A percentile compares a stretch with the other conserved stretches of the same genome.
phyloP scores from a whole-genome alignment of 1,140 invertebrate genomes.

The Marisa cornuarietis region DNA sequence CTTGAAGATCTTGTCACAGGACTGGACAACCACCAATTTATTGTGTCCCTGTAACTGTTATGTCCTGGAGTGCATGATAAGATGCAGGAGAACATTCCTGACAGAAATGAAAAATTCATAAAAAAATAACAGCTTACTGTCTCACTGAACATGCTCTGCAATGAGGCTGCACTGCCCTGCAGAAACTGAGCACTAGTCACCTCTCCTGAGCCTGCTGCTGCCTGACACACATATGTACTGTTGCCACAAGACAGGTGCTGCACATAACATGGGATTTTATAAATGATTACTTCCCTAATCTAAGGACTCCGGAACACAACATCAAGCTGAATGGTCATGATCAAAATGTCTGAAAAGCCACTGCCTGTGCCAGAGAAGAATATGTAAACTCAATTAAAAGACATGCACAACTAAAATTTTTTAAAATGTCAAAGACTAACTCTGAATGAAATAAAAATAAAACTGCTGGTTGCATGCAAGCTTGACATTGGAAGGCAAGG shows the following conservation, averaged over 20 bases:
- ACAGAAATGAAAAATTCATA: conserved; percentile 6
- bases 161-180: conserved; percentile 51
- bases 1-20: too few relatives aligned
- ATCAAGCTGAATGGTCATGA: too few relatives aligned
- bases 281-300: neutral
- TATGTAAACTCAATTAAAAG: too few relatives aligned
- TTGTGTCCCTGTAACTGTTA: too few relatives aligned
- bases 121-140: conserved; percentile 35
- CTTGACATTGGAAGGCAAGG: neutral
- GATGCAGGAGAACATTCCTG: neutral
- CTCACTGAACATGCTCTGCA: conserved; percentile 62
- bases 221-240: conserved; percentile 13
- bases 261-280: neutral
- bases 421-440: neutral
- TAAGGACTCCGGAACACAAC: too few relatives aligned
- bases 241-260: conserved; percentile 17
- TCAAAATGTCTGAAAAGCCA: too few relatives aligned
- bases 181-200: conserved; percentile 32
- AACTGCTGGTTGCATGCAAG: neutral
- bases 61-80: too few relatives aligned
- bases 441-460: neutral
- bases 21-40: too few relatives aligned
- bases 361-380: too few relatives aligned
- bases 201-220: conserved; percentile 27
- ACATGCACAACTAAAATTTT: too few relatives aligned